Base-by-base conservation (phyloP, 2,888 invertebrate species). In the Drosophila subquinaria region DNA sequence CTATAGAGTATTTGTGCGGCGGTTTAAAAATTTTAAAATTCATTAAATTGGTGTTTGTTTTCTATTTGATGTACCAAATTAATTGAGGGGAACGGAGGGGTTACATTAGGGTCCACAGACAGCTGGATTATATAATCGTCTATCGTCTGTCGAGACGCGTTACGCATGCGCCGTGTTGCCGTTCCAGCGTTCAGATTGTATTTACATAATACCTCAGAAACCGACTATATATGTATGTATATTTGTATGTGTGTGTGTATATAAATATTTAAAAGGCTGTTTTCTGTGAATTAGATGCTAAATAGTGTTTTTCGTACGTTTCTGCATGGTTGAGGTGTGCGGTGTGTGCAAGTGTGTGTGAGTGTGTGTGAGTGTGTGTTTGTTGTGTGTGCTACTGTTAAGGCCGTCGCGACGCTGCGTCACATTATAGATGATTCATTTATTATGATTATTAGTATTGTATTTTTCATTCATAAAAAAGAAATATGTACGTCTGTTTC, bases 401-500 rank as follows among this genome's bases (percentile, higher is more conserved):
- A 79, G 75, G 62, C 76, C 79, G 35, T 45, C 59, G 66, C 75
- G 35, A 52, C 62, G 57, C 79, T 76, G 63, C 76, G 87, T 85
- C 82, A 86, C 73, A 59, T 63, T 81, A 80, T 59, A 78, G 82
- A 84, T 83, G 83, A 83, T 57, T 79, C 82, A 72, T 79, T 74
- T 79, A 74, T 74, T 79, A 63, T 27, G 27, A 27, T 75, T 79
- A 66, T 75, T 56, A 50, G 63, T 47, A 55, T 70, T 51, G 69
- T 57, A 20, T 70, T 67, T 70, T 81, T 82, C 82, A 82, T 82
- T 82, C 82, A 82, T 85, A 85, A 82, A 81, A 85, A 69, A 77
- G 43, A 82, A 67, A 76, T 69, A 85, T 75, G 81, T 85, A 72
- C 60, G 66, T 55, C 51, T 84, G 52, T 43, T 45, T 59, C 33